Evolutionary conservation across 2,888 invertebrate genomes (phyloP).

Genomic region (Syrista parreyssii): DNA sequence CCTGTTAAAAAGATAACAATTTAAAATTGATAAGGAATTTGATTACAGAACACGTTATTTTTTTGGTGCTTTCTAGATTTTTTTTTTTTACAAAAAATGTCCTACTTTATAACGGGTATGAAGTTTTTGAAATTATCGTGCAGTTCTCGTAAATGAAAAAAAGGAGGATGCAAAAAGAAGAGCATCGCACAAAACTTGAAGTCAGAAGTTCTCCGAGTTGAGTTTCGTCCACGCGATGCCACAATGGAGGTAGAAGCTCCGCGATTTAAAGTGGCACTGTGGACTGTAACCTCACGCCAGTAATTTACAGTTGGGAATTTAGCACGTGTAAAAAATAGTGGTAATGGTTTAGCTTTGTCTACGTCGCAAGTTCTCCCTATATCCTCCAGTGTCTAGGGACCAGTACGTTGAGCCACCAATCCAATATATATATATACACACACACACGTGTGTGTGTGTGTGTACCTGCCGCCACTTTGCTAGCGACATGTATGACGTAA

Average conservation of each 20-base stretch:
- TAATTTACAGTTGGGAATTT: constrained; percentile 39
- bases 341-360: constrained; percentile 30
- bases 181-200: neutral
- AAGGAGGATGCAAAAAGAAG: neutral
- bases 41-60: neutral
- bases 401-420: neutral
- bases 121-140: neutral
- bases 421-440: neutral
- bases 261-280: neutral
- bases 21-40: neutral
- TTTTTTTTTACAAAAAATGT: neutral
- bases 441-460: no score
- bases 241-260: neutral
- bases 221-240: neutral
- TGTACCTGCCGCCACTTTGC: neutral
- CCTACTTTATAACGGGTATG: neutral
- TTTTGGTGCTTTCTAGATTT: neutral
- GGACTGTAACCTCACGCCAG: constrained; percentile 11
- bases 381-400: neutral
- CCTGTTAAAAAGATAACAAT: neutral
- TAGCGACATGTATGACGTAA: neutral
- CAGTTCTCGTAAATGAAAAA: neutral
- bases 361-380: constrained; percentile 10
- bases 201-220: neutral
- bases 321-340: constrained; percentile 26